Evolutionary conservation across 2,113 vertebrate species (phyloP).

Genomic region (Vireo altiloquus): DNA sequence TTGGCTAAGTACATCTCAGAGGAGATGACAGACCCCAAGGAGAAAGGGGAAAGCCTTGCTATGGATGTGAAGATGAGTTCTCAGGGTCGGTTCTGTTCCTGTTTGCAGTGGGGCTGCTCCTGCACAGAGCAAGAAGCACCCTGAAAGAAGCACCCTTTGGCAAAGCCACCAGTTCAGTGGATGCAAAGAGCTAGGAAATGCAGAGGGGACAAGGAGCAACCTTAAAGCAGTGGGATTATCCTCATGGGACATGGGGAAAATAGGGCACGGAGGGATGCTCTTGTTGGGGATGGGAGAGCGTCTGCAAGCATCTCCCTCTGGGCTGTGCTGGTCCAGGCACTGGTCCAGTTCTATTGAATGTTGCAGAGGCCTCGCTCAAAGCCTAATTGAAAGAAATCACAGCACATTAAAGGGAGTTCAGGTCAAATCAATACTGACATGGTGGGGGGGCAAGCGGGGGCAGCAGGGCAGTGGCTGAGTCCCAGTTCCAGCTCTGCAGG

Average conservation of each 20-base stretch:
- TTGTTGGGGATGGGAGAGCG: accelerated
- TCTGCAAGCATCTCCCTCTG: not conserved
- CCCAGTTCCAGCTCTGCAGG: not conserved
- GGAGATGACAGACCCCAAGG: not conserved
- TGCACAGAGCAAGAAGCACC: not conserved
- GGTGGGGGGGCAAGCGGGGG: accelerated
- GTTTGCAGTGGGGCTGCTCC: not conserved
- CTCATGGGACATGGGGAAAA: not conserved
- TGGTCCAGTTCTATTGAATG: not conserved
- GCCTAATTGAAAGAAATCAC: constrained; percentile 54
- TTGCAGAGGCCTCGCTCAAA: not conserved
- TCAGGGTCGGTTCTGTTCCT: not conserved
- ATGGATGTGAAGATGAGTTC: not conserved
- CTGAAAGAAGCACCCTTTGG: not conserved
- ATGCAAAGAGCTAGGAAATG: not conserved
- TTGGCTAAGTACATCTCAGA: not conserved
- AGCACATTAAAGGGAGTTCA: constrained; percentile 5
- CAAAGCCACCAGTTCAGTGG: not conserved
- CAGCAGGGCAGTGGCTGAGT: not conserved
- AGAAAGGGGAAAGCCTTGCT: not conserved
- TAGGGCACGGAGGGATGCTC: not conserved
- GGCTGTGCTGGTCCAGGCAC: not conserved
- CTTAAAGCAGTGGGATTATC: not conserved
- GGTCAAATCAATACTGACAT: not conserved
- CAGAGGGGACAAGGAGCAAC: not conserved